A percentile compares a stretch with the other conserved stretches of the same genome.
These are phyloP conservation scores for Copidosoma floridanum DNA, from an alignment of 1,140 invertebrate genomes.

Conservation along the genomic window DNA sequence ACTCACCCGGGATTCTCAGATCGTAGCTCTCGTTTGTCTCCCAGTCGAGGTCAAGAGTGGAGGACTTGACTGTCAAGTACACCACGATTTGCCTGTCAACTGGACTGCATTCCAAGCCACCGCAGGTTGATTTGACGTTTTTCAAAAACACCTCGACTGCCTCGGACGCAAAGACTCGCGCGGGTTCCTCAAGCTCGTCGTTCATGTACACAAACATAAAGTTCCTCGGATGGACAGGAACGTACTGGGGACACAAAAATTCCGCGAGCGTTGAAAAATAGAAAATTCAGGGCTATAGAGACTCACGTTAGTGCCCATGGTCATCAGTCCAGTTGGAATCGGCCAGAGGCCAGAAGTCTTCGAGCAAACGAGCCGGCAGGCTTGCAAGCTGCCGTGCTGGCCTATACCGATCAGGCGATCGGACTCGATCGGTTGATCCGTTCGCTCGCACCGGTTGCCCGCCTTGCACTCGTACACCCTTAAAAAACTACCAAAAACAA, in stretches of 20 bases:
- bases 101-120: constrained; percentile 54
- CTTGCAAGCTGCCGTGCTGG: constrained; percentile 43
- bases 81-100: constrained; percentile 58
- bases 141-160: constrained; percentile 57
- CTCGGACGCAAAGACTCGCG: constrained; percentile 54
- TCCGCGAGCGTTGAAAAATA: neutral
- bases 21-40: constrained; percentile 66
- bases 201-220: constrained; percentile 47
- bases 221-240: constrained; percentile 30
- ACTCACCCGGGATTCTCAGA: constrained; percentile 59
- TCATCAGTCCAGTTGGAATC: constrained; percentile 59
- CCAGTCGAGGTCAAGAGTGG: constrained; percentile 59
- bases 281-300: neutral
- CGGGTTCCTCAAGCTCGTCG: constrained; percentile 9
- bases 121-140: constrained; percentile 61
- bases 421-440: neutral
- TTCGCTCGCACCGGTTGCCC: constrained; percentile 36
- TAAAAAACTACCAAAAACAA: no score
- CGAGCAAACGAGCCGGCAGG: constrained; percentile 68
- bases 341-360: constrained; percentile 70
- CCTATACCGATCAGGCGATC: constrained; percentile 57
- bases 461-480: constrained; percentile 41
- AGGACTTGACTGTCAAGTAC: constrained; percentile 53
- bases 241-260: constrained; percentile 32
- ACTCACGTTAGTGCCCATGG: constrained; percentile 45